Evolutionary conservation across 2,113 vertebrate species (phyloP), one percentile per base, ranked within the genome.

Genomic region (Chaetura pelagica): DNA sequence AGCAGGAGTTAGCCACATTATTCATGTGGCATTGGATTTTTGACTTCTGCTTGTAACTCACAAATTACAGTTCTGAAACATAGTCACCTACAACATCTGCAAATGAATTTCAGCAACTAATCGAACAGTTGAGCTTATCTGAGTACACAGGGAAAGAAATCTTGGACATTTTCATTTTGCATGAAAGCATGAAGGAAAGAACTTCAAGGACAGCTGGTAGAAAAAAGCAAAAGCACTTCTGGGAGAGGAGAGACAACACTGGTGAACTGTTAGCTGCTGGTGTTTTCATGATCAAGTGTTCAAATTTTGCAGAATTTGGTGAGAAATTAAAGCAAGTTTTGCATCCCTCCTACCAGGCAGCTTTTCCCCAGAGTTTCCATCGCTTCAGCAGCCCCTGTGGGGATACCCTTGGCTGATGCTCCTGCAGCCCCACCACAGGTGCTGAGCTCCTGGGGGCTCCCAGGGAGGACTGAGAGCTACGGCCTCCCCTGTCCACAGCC

Each of bases 181-280:
- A 72, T 22, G 68, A 90, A 84, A 88, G 23, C 52, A 81, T n/a
- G 44, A 93, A 95, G 82, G 61, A 90, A 90, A 95, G 32, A 10
- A 74, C 35, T 90, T 78, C 49, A 86, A 68, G 49, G 32, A 85
- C 29, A 77, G 76, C 42, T 48, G 35, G 44, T 23, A 69, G 59
- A 69, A 73, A 89, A 91, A 84, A 30, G 20, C 7, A 57, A 52
- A 79, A 89, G 52, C 44, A 52, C 10, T 89, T 86, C 72, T 19
- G 26, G 64, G 29, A 88, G 72, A 88, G 27, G 15, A 84, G 52
- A 69, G 58, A 51, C 13, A 54, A 51, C 52, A 48, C 59, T 63
- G 26, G 38, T 59, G 35, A 64, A 63, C 49, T 80, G 32, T 77
- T 34, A 91, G 63, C 48, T 74, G 32, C 61, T 11, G 3, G 23